These are phyloP conservation scores for Sternarchorhynchus goeldii DNA, from an alignment of 2,797 vertebrate genomes.

Conservation along the genomic window DNA sequence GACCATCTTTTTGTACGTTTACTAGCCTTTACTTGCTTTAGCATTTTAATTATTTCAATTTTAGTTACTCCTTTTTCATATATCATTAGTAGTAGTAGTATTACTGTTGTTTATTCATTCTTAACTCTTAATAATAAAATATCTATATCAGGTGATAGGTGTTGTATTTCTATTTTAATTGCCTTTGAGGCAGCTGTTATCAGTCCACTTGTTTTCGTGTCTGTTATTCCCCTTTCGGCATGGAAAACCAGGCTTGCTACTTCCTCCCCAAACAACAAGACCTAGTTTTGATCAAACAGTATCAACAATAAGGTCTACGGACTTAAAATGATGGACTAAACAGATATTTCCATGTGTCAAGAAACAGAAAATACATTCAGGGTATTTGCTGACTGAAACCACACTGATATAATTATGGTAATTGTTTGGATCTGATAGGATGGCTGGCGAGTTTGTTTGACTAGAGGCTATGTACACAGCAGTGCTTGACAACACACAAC, in stretches of 20 bases:
- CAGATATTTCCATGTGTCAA: conserved; percentile 7
- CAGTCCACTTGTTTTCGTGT: conserved; percentile 11
- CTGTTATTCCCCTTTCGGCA: conserved; percentile 6
- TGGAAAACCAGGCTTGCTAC: not conserved
- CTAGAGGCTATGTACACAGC: conserved; percentile 54
- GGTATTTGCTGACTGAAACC: conserved; percentile 27
- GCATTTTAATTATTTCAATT: too few species aligned
- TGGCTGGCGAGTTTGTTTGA: conserved; percentile 45
- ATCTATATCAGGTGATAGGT: too few species aligned
- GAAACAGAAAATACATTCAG: conserved; percentile 28
- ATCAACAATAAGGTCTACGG: not conserved
- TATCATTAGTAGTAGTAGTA: not conserved
- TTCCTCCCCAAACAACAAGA: not conserved
- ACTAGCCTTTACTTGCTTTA: too few species aligned
- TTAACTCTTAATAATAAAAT: too few species aligned
- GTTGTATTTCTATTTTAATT: too few species aligned
- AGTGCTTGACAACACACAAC: conserved; percentile 50
- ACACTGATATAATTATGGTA: conserved; percentile 44
- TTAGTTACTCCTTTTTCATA: too few species aligned
- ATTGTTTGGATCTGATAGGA: conserved; percentile 39
- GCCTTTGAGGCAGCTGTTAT: too few species aligned
- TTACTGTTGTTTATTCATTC: too few species aligned
- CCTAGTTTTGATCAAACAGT: not conserved
- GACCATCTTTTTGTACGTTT: too few species aligned
- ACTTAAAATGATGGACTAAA: not conserved